Base-by-base conservation (phyloP, 2,888 invertebrate genomes). In the Keiferia lycopersicella region DNA sequence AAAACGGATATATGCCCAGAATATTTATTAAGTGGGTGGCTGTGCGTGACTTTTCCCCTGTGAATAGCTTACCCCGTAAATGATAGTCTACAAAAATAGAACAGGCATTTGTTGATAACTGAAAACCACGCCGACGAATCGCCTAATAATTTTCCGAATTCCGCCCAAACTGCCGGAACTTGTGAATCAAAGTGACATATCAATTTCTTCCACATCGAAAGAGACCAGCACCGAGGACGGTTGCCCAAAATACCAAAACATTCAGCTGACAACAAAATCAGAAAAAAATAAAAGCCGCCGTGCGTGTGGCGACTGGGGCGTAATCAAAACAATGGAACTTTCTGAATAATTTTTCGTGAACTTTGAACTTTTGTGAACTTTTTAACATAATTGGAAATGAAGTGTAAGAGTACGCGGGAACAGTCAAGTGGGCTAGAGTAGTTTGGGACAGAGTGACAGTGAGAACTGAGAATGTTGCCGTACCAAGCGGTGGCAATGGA, bases 401-500 rank as follows among this genome's bases (percentile, higher is more conserved):
- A 67, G 78, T 71, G 81, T 73, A 75, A 70, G 70, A 70, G 64
- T 67, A 63, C 78, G 81, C 80, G 83, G 75, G 79, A 79, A 80
- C 73, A 76, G 69, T 73, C 65, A 41, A 69, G 77, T 71, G 76
- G 76, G 80, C 76, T 81, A 78, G 71, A 69, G 70, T 69, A 34
- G 4, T 14, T 50, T 51, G 50, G 20, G 4, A 26, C 26, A 39
- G n/a, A 51, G 63, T 51, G 63, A 71, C 56, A 75, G 87, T 87
- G 86, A 87, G 67, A 73, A 96, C 96, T 87, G 86, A 87, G 67
- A 73, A 96, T 96, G 96, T 93, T 96, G 93, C 96, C 96, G 80
- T 96, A 96, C 91, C 96, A 96, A 92, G 95, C 95, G 74, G 96
- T 97, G 81, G 96, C 97, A 81, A 97, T 97, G 97, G 95, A 95